A percentile compares a stretch with the other conserved stretches of the same genome.
phyloP scores from a whole-genome alignment of 2,797 vertebrate species.

The Sciurus carolinensis region DNA sequence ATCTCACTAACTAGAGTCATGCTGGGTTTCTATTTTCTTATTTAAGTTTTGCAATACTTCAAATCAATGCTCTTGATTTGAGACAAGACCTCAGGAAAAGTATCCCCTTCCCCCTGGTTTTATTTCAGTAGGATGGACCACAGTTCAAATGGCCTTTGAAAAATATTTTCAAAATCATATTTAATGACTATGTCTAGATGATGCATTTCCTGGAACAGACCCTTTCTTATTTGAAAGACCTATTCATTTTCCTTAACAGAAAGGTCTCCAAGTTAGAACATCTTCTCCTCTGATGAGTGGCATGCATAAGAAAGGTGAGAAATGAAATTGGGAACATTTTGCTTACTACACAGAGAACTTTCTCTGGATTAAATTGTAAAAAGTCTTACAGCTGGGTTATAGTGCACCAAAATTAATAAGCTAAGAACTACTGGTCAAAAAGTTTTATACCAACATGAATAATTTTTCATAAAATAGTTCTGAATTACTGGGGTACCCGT shows the following conservation, averaged over 20 bases:
- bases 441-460: slow-evolving; percentile 18
- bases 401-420: slow-evolving; percentile 18
- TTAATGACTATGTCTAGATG: not conserved
- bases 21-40: not conserved
- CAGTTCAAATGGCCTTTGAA: not conserved
- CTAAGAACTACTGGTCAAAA: not conserved
- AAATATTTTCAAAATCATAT: not conserved
- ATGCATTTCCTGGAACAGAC: not conserved
- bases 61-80: slow-evolving; percentile 28
- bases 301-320: not conserved
- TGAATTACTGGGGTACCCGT: not conserved
- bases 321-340: slow-evolving; percentile 57
- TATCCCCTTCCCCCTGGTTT: not conserved
- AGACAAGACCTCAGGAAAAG: slow-evolving; percentile 1
- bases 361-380: slow-evolving; percentile 50
- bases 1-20: not conserved
- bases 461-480: not conserved
- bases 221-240: not conserved
- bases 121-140: not conserved
- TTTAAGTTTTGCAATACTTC: slow-evolving; percentile 56
- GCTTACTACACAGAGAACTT: not conserved
- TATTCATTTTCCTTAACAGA: slow-evolving; percentile 65
- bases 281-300: not conserved
- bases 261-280: slow-evolving; percentile 33
- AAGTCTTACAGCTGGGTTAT: slow-evolving; percentile 12